phyloP scores from a whole-genome alignment of 2,888 invertebrate genomes.

The Ectemnius continuus region DNA sequence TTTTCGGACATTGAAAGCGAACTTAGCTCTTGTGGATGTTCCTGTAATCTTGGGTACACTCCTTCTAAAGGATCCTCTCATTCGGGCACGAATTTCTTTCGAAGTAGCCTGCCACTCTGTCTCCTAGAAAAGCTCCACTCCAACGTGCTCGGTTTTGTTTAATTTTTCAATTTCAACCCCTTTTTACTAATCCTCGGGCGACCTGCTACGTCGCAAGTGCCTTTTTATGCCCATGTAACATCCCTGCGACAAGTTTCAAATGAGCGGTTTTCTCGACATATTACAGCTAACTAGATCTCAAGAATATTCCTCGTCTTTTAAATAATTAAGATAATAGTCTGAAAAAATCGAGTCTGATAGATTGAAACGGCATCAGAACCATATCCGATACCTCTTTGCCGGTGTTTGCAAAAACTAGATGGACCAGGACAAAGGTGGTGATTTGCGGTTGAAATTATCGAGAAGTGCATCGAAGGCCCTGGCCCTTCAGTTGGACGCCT shows the following conservation, averaged over 20 bases:
- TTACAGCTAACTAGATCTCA: too few relatives aligned
- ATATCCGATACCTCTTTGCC: too few relatives aligned
- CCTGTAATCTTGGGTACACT: conserved; percentile 18
- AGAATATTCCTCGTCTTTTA: too few relatives aligned
- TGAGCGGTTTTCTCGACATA: too few relatives aligned
- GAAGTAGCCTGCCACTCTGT: background rate
- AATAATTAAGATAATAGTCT: too few relatives aligned
- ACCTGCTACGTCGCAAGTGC: too few relatives aligned
- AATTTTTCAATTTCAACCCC: conserved; percentile 4
- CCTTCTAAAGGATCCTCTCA: conserved; percentile 1
- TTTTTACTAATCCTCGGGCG: too few relatives aligned
- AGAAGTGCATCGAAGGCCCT: conserved; percentile 57
- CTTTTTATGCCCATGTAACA: too few relatives aligned
- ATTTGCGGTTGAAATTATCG: conserved; percentile 62
- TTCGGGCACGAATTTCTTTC: background rate
- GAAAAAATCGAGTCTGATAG: too few relatives aligned
- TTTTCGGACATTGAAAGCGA: conserved; percentile 9
- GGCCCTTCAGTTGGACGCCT: conserved; percentile 52
- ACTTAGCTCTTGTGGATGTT: conserved; percentile 25
- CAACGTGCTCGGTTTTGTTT: background rate
- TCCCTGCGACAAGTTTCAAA: too few relatives aligned
- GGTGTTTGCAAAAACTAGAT: background rate
- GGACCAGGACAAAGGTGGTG: conserved; percentile 28
- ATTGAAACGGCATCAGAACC: too few relatives aligned
- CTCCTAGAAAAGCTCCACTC: background rate